Conservation (phyloP, 2,888 invertebrate species). For the Drosophila cognata region DNA sequence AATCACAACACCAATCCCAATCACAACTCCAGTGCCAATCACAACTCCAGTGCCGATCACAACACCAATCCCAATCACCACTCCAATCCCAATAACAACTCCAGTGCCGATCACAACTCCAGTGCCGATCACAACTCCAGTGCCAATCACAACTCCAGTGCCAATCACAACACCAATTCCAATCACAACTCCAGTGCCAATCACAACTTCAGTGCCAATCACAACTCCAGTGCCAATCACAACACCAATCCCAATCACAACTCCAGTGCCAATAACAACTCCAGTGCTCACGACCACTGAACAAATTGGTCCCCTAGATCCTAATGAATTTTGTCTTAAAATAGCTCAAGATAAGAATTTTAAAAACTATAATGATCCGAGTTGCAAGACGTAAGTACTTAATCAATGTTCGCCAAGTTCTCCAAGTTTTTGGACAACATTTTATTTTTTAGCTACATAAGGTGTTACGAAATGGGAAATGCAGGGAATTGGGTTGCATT, state of each 20-base stretch:
- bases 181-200: not conserved
- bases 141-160: fast-evolving
- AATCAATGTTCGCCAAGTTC: not conserved
- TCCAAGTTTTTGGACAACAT: not conserved
- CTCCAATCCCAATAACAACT: not conserved
- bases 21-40: not conserved
- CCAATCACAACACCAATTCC: fast-evolving
- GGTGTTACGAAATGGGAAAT: not conserved
- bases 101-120: not conserved
- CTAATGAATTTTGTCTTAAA: not conserved
- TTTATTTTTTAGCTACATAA: not conserved
- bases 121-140: too few species aligned
- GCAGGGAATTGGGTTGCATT: not conserved
- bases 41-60: not conserved
- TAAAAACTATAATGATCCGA: slow-evolving; percentile 44
- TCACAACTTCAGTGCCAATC: not conserved
- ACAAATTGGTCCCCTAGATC: not conserved
- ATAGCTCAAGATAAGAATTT: not conserved
- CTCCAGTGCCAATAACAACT: not conserved
- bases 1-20: not conserved
- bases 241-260: not conserved
- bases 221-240: not conserved
- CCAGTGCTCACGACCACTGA: not conserved
- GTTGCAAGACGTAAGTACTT: slow-evolving; percentile 41
- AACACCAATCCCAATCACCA: not conserved